A percentile compares a stretch with the other conserved stretches of the same genome.
These are phyloP conservation scores for Syndactyla subalaris DNA, from an alignment of 2,797 vertebrate genomes.

Conservation along the genomic window DNA sequence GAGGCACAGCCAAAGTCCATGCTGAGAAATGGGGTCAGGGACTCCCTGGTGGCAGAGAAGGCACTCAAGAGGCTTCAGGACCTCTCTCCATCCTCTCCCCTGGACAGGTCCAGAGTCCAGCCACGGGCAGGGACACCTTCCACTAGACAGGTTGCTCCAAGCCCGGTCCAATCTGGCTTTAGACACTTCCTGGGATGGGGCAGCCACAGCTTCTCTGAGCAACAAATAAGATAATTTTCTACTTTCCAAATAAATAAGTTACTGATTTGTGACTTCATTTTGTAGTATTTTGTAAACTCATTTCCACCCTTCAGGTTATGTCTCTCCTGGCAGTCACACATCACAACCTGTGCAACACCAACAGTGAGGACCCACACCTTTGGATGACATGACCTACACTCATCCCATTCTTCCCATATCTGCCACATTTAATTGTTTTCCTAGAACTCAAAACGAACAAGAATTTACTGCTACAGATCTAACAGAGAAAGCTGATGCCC, in stretches of 20 bases:
- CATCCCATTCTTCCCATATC: neutral
- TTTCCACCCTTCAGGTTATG: neutral
- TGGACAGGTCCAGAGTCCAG: rapidly evolving
- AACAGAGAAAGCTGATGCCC: neutral
- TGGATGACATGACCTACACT: neutral
- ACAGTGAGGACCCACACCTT: neutral
- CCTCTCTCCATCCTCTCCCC: neutral
- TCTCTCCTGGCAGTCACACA: neutral
- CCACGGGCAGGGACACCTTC: neutral
- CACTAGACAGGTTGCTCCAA: neutral
- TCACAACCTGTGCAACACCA: neutral
- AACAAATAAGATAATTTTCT: neutral
- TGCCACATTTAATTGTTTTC: neutral
- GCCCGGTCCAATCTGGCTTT: neutral
- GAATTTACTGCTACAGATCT: neutral
- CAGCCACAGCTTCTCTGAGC: neutral
- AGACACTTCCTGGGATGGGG: neutral
- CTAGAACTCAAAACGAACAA: neutral
- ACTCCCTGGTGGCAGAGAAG: neutral
- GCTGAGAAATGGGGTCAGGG: neutral
- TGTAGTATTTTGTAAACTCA: neutral
- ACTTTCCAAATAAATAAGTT: neutral
- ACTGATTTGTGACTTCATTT: neutral
- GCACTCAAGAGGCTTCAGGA: neutral
- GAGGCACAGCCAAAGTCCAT: neutral